Base-by-base conservation (phyloP, 2,797 vertebrate genomes). In the Cyprinella venusta region DNA sequence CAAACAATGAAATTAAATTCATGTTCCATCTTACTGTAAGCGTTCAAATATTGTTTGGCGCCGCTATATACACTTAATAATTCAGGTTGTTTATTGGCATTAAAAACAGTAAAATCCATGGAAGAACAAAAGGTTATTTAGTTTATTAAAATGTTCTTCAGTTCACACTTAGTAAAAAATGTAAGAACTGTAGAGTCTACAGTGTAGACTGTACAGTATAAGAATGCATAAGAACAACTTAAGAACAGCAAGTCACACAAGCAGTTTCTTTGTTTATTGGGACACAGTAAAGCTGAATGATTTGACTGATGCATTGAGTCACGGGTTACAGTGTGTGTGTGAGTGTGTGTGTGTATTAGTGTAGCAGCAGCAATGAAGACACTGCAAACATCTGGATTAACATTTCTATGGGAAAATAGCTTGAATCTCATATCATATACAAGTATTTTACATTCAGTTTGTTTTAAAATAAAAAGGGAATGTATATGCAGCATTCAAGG, bases 221-320 rank as follows among this genome's bases (percentile, higher is more conserved):
- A n/a, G 30, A 52, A 21, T 52, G 16, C 18, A 52, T 8, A 16
- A 18, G 4, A 15, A 30, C 9, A 15, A 45, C n/a, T 71, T 19
- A 21, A 13, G 59, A 64, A 21, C 76, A 48, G 24, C 63, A 48
- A 78, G 26, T 30, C 24, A 33, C 16, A 15, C 54, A 56, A 82
- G 13, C 50, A 16, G n/a, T 65, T 75, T 26, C 42, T 64, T 74
- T 81, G 68, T 80, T 80, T 72, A 81, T 76, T 76, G 50, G 8
- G 33, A 75, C 24, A 40, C 33, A 76, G 5, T 52, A 64, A 38
- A 54, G 30, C 59, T 50, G 56, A 33, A 64, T 36, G 40, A 64
- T 26, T 24, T 38, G 40, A 48, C 26, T 64, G 78, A 52, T 72
- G 56, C 68, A 36, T 72, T 12, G 26, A 72, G n/a, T 42, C 65